Evolutionary conservation across 2,888 invertebrate species (phyloP).

Genomic region (Cyclophora punctaria): DNA sequence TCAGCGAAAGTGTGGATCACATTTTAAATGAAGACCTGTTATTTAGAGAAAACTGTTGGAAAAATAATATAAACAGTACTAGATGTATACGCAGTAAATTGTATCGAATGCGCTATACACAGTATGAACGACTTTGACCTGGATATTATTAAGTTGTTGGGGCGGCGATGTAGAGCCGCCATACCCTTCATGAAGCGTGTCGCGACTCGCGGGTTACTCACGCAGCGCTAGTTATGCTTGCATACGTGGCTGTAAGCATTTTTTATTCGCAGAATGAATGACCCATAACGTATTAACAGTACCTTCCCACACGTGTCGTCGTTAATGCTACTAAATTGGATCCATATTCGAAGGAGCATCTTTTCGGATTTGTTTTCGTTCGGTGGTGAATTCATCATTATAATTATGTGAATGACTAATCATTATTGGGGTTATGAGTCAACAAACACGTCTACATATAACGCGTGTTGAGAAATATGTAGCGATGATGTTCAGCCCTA

Average conservation of each 20-base stretch:
- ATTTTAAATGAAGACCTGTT: no score
- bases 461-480: slow-evolving; percentile 31
- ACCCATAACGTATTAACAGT: slow-evolving; percentile 16
- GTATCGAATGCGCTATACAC: neutral
- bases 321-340: slow-evolving; percentile 6
- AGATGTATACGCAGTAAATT: no score
- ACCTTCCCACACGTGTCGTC: slow-evolving; percentile 8
- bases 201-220: no score
- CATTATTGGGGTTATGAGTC: slow-evolving; percentile 51
- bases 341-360: slow-evolving; percentile 1
- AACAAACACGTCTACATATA: slow-evolving; percentile 27
- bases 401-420: slow-evolving; percentile 60
- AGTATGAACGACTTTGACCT: no score
- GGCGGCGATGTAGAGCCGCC: slow-evolving; percentile 1
- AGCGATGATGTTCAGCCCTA: slow-evolving; percentile 37
- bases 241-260: neutral
- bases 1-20: no score
- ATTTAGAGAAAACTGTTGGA: no score
- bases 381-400: slow-evolving; percentile 33
- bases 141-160: neutral
- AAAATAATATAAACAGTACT: no score
- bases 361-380: slow-evolving; percentile 16
- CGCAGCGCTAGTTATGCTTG: no score
- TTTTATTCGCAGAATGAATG: slow-evolving; percentile 17
- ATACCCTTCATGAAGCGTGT: no score